A percentile compares a stretch with the other conserved stretches of the same genome.
phyloP scores from a whole-genome alignment of 2,888 invertebrate genomes.

The Xestia ashworthii region DNA sequence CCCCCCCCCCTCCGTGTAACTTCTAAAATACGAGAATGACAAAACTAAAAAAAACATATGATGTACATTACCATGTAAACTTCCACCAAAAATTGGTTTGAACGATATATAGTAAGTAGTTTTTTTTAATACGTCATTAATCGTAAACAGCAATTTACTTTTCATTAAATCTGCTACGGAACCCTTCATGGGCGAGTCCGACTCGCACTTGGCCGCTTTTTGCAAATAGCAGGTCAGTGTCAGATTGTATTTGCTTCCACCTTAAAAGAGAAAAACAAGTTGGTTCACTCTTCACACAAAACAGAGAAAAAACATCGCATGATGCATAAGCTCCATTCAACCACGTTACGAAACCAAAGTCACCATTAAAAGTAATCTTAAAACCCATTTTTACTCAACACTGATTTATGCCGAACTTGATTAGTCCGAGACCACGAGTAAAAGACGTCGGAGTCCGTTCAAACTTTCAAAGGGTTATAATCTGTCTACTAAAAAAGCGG shows the following conservation, averaged over 20 bases:
- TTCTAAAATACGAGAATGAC: too few relatives aligned
- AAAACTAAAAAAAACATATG: too few relatives aligned
- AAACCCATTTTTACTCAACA: slow-evolving; percentile 54
- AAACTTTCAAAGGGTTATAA: slow-evolving; percentile 70
- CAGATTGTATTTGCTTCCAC: neutral
- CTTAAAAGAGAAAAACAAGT: neutral
- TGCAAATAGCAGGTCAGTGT: too few relatives aligned
- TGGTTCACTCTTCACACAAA: neutral
- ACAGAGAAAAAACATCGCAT: slow-evolving; percentile 15
- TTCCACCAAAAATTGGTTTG: too few relatives aligned
- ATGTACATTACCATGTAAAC: too few relatives aligned
- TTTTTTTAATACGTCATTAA: too few relatives aligned
- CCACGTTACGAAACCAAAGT: slow-evolving; percentile 27
- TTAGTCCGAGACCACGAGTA: slow-evolving; percentile 50
- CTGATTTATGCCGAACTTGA: slow-evolving; percentile 64
- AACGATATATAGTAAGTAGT: too few relatives aligned
- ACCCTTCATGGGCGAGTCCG: too few relatives aligned
- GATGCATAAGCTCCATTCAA: slow-evolving; percentile 21
- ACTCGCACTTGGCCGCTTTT: too few relatives aligned
- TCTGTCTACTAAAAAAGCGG: slow-evolving; percentile 75
- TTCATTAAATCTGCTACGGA: too few relatives aligned
- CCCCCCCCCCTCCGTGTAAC: too few relatives aligned
- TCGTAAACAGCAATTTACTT: too few relatives aligned
- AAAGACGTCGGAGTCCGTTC: slow-evolving; percentile 42
- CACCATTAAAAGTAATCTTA: slow-evolving; percentile 52